Percentiles rank a stretch among this genome's conserved stretches.
Conservation (phyloP, 2,113 vertebrate species). For the Thalassoma bifasciatum region DNA sequence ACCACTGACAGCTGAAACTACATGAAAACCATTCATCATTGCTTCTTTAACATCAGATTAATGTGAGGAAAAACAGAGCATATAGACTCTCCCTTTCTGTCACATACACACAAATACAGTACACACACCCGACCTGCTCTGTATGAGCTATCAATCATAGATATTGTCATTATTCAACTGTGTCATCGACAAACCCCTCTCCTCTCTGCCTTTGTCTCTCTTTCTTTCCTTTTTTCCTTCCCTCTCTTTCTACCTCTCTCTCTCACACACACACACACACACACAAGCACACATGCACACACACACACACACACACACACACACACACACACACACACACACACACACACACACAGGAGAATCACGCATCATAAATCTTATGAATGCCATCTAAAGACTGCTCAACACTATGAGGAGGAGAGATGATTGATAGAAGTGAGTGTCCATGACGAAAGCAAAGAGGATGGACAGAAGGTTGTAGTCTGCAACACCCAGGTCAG, state of each 20-base stretch:
- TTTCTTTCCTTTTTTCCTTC: background rate
- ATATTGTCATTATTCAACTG: conserved; percentile 82
- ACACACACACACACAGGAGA: conserved; percentile 45
- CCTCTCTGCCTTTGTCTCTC: conserved; percentile 22
- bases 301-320: conserved; percentile 35
- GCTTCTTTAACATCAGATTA: conserved; percentile 79
- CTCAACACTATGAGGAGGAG: conserved; percentile 72
- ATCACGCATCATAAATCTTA: conserved; percentile 82
- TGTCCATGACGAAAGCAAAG: conserved; percentile 63
- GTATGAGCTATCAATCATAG: conserved; percentile 82
- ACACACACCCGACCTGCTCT: conserved; percentile 61
- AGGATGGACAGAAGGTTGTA: conserved; percentile 76
- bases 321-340: conserved; percentile 19
- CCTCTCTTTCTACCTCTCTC: conserved; percentile 26
- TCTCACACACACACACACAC: conserved; percentile 22
- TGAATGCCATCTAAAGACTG: conserved; percentile 81
- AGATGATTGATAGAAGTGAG: conserved; percentile 76
- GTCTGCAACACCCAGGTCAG: conserved; percentile 64
- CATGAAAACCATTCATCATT: conserved; percentile 83
- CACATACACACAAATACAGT: conserved; percentile 52
- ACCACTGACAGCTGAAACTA: conserved; percentile 70
- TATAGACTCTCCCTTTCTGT: conserved; percentile 51
- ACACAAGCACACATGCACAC: conserved; percentile 13
- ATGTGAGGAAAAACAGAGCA: conserved; percentile 60
- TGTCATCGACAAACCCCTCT: conserved; percentile 81